phyloP scores from a whole-genome alignment of 2,797 vertebrate genomes.

The Leuciscus waleckii region DNA sequence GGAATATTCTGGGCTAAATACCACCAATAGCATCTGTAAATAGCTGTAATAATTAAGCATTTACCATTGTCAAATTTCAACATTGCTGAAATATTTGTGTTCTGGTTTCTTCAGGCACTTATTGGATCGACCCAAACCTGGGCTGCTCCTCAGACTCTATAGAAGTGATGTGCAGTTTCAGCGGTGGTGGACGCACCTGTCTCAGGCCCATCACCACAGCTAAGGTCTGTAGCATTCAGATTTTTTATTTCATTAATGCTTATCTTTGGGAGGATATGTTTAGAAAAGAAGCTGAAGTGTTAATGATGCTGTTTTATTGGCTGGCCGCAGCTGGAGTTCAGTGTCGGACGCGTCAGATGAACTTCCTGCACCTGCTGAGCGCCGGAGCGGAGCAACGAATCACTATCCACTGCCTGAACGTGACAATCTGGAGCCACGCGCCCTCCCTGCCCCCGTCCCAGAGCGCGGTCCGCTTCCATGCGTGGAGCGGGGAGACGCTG shows the following conservation, averaged over 20 bases:
- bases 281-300: neutral
- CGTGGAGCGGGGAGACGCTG: conserved; percentile 90
- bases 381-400: conserved; percentile 92
- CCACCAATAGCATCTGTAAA: neutral
- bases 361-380: conserved; percentile 94
- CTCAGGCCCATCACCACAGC: conserved; percentile 90
- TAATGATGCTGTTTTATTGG: conserved; percentile 28
- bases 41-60: neutral
- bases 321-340: conserved; percentile 84
- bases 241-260: neutral
- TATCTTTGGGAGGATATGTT: neutral
- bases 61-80: neutral
- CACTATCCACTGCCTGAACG: conserved; percentile 93
- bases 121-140: conserved; percentile 97
- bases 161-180: conserved; percentile 94
- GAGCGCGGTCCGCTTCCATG: conserved; percentile 83
- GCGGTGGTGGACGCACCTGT: conserved; percentile 91
- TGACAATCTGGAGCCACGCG: conserved; percentile 84
- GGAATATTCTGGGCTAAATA: neutral
- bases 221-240: conserved; percentile 82
- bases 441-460: conserved; percentile 68
- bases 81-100: neutral
- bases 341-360: conserved; percentile 92
- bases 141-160: conserved; percentile 95
- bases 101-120: conserved; percentile 81